These are phyloP conservation scores for Ectemnius lituratus DNA, from an alignment of 2,888 invertebrate species.

Conservation along the genomic window DNA sequence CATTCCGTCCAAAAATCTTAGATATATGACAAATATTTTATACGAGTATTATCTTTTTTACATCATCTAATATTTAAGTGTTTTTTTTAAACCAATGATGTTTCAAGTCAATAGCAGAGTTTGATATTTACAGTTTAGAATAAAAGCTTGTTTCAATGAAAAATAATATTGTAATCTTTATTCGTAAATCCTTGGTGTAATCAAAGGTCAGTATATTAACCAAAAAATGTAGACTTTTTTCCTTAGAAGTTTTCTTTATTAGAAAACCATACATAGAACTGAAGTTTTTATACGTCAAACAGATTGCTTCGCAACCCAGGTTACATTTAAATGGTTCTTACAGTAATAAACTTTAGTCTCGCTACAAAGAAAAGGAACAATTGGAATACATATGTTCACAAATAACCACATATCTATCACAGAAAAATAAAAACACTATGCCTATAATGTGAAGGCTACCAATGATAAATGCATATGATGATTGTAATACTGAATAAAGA, in stretches of 20 bases:
- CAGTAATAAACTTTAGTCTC: neutral
- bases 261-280: no score
- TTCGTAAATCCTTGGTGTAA: neutral
- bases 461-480: conserved; percentile 1
- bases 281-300: neutral
- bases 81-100: no score
- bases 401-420: no score
- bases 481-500: conserved; percentile 11
- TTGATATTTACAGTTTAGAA: conserved; percentile 8
- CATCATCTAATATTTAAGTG: no score
- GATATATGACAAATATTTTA: no score
- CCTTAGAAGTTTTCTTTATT: no score
- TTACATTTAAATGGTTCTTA: neutral
- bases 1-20: conserved; percentile 17
- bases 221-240: no score
- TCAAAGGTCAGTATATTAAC: neutral
- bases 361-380: neutral
- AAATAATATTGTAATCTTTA: neutral
- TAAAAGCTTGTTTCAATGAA: conserved; percentile 22
- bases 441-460: neutral
- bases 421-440: neutral
- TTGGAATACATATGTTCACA: no score
- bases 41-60: no score
- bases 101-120: no score
- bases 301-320: neutral